These are phyloP conservation scores for Molossus alvarezi DNA, from an alignment of 2,797 vertebrate genomes.

Conservation along the genomic window DNA sequence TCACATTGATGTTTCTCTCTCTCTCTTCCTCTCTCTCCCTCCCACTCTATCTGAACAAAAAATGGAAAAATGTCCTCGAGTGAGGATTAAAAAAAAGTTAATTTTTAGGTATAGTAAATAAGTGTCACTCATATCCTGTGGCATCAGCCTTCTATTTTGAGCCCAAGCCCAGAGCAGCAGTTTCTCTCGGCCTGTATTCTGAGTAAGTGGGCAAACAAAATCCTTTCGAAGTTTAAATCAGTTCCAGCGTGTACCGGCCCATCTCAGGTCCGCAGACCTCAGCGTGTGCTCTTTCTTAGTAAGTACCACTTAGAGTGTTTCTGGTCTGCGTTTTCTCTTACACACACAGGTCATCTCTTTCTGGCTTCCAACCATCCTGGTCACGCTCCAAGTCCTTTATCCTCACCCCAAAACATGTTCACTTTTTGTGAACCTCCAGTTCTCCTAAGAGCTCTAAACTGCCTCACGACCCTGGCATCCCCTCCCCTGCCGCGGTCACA, in stretches of 20 bases:
- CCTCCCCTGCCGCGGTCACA: fast-evolving
- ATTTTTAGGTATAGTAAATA: background rate
- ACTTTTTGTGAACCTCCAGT: background rate
- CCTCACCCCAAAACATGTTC: background rate
- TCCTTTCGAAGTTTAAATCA: background rate
- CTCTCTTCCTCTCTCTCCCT: no score
- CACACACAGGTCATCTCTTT: background rate
- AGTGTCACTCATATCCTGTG: background rate
- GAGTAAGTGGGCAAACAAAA: background rate
- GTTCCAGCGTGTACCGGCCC: background rate
- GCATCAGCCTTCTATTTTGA: background rate
- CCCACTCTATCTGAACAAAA: no score
- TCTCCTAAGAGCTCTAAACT: background rate
- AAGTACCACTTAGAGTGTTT: background rate
- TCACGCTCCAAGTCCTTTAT: background rate
- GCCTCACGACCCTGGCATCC: background rate
- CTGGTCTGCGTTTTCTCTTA: background rate
- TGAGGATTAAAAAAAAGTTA: background rate
- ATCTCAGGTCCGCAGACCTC: background rate
- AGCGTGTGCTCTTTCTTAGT: background rate
- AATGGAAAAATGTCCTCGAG: no score
- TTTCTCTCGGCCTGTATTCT: background rate
- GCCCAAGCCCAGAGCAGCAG: background rate
- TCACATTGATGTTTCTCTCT: no score
- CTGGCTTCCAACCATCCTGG: background rate